Evolutionary conservation across 2,113 vertebrate genomes (phyloP), one percentile per base, ranked within the genome.

Genomic region (Bothrops jararaca): DNA sequence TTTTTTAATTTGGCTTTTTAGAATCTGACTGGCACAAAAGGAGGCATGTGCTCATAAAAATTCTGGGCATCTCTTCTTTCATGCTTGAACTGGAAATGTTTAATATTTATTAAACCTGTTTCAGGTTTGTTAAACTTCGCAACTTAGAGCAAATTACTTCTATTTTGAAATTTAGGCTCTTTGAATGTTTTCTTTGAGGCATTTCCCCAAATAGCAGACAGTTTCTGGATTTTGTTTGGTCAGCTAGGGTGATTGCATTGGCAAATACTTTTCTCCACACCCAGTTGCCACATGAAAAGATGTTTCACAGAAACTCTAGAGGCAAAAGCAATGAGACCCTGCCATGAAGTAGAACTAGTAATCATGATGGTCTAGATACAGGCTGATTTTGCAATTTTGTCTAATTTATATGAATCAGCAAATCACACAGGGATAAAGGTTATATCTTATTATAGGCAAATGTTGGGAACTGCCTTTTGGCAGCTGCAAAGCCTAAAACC

Each of bases 71-170:
- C 53, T 92, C 92, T 89, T 69, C 5, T 94, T 91, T 0, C 74
- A 7, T 1, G 89, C 20, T 86, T 92, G 57, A 95, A 95, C 91
- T 88, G 90, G 50, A 60, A 93, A 95, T 48, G 86, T 95, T 95
- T 86, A 53, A 86, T 90, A 90, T 90, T 29, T 91, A 48, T 94
- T 94, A 45, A 74, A 91, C 92, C 89, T 94, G 54, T 95, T 29
- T 94, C 69, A 80, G 34, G 69, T 80, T 80, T 80, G 6, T 39
- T 80, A 39, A 80, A 95, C 93, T 92, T 94, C 91, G 93, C 91
- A 96, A 94, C 96, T 97, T 93, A 93, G 92, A 4, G 85, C 57
- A 94, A 90, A 92, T 86, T 42, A n/a, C 52, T 94, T 95, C 91
- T 94, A 45, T 5, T 90, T 60, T 11, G 85, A 94, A 96, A 95